A percentile compares a stretch with the other conserved stretches of the same genome.
These are phyloP conservation scores for Entomobrya multifasciata DNA, from an alignment of 2,888 invertebrate species.

Conservation along the genomic window DNA sequence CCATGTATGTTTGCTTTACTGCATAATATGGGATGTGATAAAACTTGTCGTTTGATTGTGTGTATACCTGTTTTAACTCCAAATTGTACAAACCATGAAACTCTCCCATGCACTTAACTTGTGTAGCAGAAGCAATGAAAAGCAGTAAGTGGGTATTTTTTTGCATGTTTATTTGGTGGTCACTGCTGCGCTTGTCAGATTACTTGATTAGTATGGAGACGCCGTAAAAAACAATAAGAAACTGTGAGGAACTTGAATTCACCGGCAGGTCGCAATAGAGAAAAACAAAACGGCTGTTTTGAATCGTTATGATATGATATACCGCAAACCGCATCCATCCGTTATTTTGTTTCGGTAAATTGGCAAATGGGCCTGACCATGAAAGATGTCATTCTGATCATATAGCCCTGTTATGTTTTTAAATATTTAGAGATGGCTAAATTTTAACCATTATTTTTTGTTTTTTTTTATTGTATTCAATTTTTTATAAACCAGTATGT, in stretches of 20 bases:
- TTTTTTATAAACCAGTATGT: too few relatives aligned
- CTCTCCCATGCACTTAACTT: not conserved
- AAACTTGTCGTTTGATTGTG: slow-evolving; percentile 36
- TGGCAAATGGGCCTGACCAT: too few relatives aligned
- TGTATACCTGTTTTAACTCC: slow-evolving; percentile 53
- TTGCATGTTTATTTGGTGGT: slow-evolving; percentile 46
- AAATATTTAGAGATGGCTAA: too few relatives aligned
- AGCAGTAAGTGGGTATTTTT: slow-evolving; percentile 24
- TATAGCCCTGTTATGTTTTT: slow-evolving; percentile 9
- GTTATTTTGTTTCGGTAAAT: too few relatives aligned
- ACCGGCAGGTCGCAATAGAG: slow-evolving; percentile 53
- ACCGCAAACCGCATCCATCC: too few relatives aligned
- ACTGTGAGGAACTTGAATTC: slow-evolving; percentile 68
- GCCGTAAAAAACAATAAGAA: slow-evolving; percentile 63
- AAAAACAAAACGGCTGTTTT: slow-evolving; percentile 31
- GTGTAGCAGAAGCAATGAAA: not conserved
- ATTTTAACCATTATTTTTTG: too few relatives aligned
- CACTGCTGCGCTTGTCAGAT: slow-evolving; percentile 62
- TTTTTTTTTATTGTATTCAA: too few relatives aligned
- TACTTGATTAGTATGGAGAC: slow-evolving; percentile 71
- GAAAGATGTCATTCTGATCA: slow-evolving; percentile 29
- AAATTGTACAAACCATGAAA: not conserved
- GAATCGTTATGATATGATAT: not conserved
- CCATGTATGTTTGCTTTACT: not conserved
- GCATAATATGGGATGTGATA: not conserved